Base-by-base conservation (phyloP, 1,140 invertebrate species). In the Drosophila mayri region DNA sequence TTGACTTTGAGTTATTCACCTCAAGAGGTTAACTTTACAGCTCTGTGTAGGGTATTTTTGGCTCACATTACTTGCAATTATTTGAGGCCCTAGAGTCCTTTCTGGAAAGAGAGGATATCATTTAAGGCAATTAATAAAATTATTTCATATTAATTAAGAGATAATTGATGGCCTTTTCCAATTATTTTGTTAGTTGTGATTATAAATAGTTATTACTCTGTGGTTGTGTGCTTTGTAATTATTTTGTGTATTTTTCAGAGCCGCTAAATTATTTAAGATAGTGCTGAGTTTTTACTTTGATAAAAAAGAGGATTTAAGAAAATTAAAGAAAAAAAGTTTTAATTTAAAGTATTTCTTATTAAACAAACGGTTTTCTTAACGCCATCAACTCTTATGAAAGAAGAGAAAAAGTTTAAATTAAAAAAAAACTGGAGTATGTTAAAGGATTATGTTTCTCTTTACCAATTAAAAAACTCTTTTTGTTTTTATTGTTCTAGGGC, bases 1-100 rank as follows among this genome's bases (percentile, higher is more conserved):
- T 16, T 66, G 30, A 49, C 16, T 46, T 66, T n/a, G 20, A 50
- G 16, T 40, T 44, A 16, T 75, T 47, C 22, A 75, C 67, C 47
- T 38, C 20, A 37, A 25, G 8, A 18, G 14, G 47, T n/a, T 38
- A 41, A 40, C 14, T 25, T 32, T 40, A 12, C n/a, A 65, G 20
- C 20, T 18, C 1, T 20, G 25, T 2, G 9, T 16, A 9, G 7
- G 16, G 9, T 47, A 25, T 18, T 44, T 50, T 66, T 25, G 20
- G 20, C 28, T 70, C n/a, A 60, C 54, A 72, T 60, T 28, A 66
- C 37, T 52, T 38, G 7, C 10, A 55, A 11, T 46, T 16, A 11
- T 47, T 70, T 35, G 2, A 25, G 46, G 2, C n/a, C 41, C 28
- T 32, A 14, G n/a, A 63, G 63, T 63, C 30, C 58, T 37, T 44